Base-by-base conservation (phyloP, 1,140 invertebrate genomes). In the Camponotus floridanus region DNA sequence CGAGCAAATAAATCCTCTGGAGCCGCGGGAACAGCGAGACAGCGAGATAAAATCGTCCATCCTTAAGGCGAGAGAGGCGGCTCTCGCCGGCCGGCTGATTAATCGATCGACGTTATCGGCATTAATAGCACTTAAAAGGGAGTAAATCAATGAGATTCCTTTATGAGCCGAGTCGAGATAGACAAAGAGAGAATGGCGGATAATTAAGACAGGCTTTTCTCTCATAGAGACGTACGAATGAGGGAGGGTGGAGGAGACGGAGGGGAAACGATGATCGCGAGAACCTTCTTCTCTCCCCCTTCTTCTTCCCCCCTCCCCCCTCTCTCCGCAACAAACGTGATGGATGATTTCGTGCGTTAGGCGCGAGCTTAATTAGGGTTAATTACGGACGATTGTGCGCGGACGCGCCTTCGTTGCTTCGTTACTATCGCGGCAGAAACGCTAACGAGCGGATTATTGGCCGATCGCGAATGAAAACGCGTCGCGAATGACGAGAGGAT, bases 361-460 rank as follows among this genome's bases (percentile, higher is more conserved):
- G 59, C 79, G 57, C 64, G 68, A 39, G 64, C 91, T 93, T 93
- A 93, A 93, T 93, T 93, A 93, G 86, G 87, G 90, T 92, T 93
- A 93, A 93, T 93, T 93, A 91, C 88, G 31, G 76, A 74, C 88
- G 91, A 93, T 93, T 92, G 92, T 93, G 83, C 86, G 86, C 51
- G 86, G 87, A 84, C 76, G 87, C 74, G 78, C 68, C 74, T 62
- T 74, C 73, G 55, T 39, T 81, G 88, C 62, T 87, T 85, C 81
- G 86, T 87, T 85, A 78, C 48, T 81, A 92, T 91, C 42, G 90
- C 76, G 62, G 90, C 55, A 86, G 87, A 86, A 87, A 91, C 89
- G 91, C 90, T 85, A 90, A 87, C 85, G 91, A 92, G 91, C 85
- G 86, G 74, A 92, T 91, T 89, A 91, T 87, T 87, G 91, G 87